These are phyloP conservation scores for Tetramorium alpestre DNA, from an alignment of 1,140 invertebrate species.

Conservation along the genomic window DNA sequence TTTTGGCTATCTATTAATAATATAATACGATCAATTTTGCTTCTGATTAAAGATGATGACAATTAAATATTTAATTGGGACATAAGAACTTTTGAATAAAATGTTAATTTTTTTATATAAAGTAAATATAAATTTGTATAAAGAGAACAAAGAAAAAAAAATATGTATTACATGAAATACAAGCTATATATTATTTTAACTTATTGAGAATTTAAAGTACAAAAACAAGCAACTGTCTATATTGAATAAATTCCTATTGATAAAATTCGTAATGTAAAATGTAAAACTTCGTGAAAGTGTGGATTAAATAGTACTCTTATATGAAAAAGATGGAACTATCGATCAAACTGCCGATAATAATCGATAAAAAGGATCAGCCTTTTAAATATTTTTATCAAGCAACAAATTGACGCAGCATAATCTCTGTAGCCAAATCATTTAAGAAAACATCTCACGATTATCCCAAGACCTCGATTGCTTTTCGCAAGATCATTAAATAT, in stretches of 20 bases:
- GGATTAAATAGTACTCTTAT: constrained; percentile 1
- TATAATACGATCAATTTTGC: neutral
- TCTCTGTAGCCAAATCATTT: neutral
- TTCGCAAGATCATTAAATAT: constrained; percentile 42
- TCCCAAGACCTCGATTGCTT: constrained; percentile 17
- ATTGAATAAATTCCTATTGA: neutral
- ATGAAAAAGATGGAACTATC: neutral
- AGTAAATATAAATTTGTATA: neutral
- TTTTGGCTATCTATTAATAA: neutral
- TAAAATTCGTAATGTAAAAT: neutral
- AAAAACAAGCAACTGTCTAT: neutral
- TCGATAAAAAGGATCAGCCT: neutral
- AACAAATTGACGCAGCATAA: neutral
- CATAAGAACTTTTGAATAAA: neutral
- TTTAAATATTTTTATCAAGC: neutral
- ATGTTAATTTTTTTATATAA: neutral
- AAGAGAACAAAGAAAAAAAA: neutral
- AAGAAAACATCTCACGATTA: neutral
- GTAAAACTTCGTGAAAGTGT: neutral
- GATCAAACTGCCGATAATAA: neutral
- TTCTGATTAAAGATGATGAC: neutral
- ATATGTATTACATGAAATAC: neutral
- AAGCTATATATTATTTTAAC: neutral
- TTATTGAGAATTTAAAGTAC: neutral
- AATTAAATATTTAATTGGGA: neutral